A percentile compares a stretch with the other conserved stretches of the same genome.
These are phyloP conservation scores for Aphaenogaster floridana DNA, from an alignment of 1,140 invertebrate genomes.

Conservation along the genomic window DNA sequence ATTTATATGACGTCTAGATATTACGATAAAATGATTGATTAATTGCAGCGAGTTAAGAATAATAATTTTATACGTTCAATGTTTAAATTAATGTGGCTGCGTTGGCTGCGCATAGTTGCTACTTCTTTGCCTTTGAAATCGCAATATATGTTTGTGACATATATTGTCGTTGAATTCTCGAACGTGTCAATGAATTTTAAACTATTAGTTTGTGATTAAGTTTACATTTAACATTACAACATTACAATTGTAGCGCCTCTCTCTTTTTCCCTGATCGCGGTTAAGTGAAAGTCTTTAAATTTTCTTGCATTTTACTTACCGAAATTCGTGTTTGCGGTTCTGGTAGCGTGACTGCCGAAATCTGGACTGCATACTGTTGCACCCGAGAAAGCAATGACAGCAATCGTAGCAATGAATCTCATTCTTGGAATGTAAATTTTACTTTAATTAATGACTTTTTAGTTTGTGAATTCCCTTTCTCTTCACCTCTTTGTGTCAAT, in stretches of 20 bases:
- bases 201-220: neutral
- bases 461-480: neutral
- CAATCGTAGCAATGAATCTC: conserved; percentile 75
- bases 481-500: neutral
- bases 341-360: conserved; percentile 71
- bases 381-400: conserved; percentile 76
- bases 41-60: conserved; percentile 10
- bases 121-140: conserved; percentile 5
- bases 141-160: conserved; percentile 52
- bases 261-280: neutral
- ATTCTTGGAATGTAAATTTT: conserved; percentile 65
- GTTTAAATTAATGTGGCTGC: neutral
- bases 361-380: conserved; percentile 72
- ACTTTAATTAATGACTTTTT: neutral
- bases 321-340: conserved; percentile 58
- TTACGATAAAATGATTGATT: conserved; percentile 28
- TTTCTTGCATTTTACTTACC: conserved; percentile 68
- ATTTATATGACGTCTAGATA: neutral
- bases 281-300: neutral
- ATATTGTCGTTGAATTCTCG: conserved; percentile 73
- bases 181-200: conserved; percentile 71
- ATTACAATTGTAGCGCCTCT: neutral
- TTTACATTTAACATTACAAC: too few relatives aligned
- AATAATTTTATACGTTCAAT: conserved; percentile 20
- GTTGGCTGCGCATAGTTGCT: conserved; percentile 14